A percentile compares a stretch with the other conserved stretches of the same genome.
These are phyloP conservation scores for Thecocarcelia acutangulata DNA, from an alignment of 2,888 invertebrate species.

Conservation along the genomic window DNA sequence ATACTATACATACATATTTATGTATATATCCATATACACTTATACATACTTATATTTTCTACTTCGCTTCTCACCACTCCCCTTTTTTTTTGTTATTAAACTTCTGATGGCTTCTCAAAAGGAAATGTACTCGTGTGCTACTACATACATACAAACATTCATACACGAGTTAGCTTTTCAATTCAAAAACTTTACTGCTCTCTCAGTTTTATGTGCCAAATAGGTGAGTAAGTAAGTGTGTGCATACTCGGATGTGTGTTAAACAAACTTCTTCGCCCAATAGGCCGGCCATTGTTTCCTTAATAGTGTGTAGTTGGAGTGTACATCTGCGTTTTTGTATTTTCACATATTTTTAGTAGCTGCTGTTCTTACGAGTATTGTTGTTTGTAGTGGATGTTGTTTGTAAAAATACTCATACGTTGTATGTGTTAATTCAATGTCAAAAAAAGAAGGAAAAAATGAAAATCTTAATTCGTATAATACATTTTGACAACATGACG, in stretches of 20 bases:
- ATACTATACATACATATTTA: too few relatives aligned
- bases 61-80: too few relatives aligned
- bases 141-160: too few relatives aligned
- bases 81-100: too few relatives aligned
- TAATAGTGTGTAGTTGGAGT: constrained; percentile 42
- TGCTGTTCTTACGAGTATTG: not conserved
- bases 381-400: constrained; percentile 32
- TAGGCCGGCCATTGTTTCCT: constrained; percentile 54
- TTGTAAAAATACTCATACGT: constrained; percentile 26
- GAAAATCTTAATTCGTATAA: constrained; percentile 82
- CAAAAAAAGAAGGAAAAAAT: constrained; percentile 73
- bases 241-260: not conserved
- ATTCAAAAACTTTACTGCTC: not conserved
- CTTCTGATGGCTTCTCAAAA: too few relatives aligned
- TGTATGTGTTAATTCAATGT: constrained; percentile 71
- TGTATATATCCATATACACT: too few relatives aligned
- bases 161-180: too few relatives aligned
- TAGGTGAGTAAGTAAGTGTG: not conserved
- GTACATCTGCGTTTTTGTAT: not conserved
- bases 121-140: too few relatives aligned
- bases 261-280: constrained; percentile 56
- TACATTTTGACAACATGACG: constrained; percentile 82
- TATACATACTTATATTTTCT: too few relatives aligned
- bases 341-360: constrained; percentile 11
- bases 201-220: not conserved